Evolutionary conservation across 2,113 vertebrate genomes (phyloP), one percentile per base, ranked within the genome.

Genomic region (Tragelaphus buxtoni): DNA sequence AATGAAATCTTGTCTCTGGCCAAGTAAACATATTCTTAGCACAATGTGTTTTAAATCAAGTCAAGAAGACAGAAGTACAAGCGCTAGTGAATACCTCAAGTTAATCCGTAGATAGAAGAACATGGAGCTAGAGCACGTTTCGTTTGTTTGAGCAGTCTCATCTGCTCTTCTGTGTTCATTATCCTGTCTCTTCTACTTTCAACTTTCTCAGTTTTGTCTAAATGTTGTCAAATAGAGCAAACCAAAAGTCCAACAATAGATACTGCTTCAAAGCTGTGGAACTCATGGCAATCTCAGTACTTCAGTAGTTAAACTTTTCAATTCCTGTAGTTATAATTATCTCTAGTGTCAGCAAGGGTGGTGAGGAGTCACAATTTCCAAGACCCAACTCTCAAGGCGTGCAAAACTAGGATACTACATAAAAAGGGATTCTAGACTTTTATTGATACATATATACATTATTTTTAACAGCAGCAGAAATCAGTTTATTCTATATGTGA

Each of bases 401-500:
- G 9, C 13, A 32, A 47, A 11, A 47, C 30, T 80, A 45, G 24
- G 16, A 20, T 61, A 63, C 47, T 49, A 16, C 4, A 20, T 24
- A 45, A 58, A 65, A 83, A 72, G 83, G n/a, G 85, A 53, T 72
- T 35, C 30, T 58, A 82, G 28, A 6, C 1, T 91, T 94, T 61
- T 85, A 58, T 20, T 69, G 7, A 49, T 79, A 12, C 3, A 49
- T 79, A 49, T 17, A 18, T 32, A 18, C 9, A 0, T 76, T 4
- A 42, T 28, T 14, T 47, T 9, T 30, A 81, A 90, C 79, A 88
- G 94, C 94, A 80, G 88, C 90, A 95, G 94, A 98, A 96, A 97
- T 98, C 93, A 97, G 96, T 96, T 95, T 91, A 96, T 97, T 95
- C 85, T 88, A 86, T 97, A 97, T 24, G 28, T 97, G 94, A 90